Evolutionary conservation across 2,797 vertebrate species (phyloP).

Genomic region (Ciconia nigra): DNA sequence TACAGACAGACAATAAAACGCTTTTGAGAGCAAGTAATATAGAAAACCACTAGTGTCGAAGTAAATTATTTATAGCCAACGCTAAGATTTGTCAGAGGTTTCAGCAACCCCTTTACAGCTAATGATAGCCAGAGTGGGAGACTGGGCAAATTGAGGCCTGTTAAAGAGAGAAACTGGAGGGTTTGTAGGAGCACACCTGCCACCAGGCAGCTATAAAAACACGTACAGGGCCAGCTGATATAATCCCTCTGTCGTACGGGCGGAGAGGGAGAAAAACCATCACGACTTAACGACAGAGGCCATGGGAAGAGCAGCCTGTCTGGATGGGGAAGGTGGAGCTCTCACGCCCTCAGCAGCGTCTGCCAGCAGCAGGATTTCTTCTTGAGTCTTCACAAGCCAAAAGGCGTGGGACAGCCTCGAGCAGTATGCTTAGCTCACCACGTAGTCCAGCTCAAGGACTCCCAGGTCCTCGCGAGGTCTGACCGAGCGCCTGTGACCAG

Average conservation of each 20-base stretch:
- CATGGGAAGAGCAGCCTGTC: neutral
- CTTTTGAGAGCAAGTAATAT: neutral
- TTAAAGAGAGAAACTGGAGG: neutral
- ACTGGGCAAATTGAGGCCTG: neutral
- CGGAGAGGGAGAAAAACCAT: neutral
- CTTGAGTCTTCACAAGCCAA: neutral
- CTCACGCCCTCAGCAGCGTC: neutral
- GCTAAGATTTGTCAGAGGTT: neutral
- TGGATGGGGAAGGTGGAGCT: neutral
- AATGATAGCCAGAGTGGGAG: neutral
- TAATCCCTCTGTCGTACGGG: neutral
- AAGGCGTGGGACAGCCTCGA: neutral
- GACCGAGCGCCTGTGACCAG: neutral
- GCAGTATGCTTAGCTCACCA: neutral
- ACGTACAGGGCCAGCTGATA: neutral
- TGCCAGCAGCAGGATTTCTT: neutral
- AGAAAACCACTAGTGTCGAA: neutral
- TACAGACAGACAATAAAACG: neutral
- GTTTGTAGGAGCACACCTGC: neutral
- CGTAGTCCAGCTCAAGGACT: neutral
- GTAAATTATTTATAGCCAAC: neutral
- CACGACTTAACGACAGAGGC: neutral
- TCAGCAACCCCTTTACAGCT: neutral
- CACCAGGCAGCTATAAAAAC: neutral
- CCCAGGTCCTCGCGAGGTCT: neutral